Base-by-base conservation (phyloP, 1,140 invertebrate genomes). In the Neodiprion pinetum region DNA sequence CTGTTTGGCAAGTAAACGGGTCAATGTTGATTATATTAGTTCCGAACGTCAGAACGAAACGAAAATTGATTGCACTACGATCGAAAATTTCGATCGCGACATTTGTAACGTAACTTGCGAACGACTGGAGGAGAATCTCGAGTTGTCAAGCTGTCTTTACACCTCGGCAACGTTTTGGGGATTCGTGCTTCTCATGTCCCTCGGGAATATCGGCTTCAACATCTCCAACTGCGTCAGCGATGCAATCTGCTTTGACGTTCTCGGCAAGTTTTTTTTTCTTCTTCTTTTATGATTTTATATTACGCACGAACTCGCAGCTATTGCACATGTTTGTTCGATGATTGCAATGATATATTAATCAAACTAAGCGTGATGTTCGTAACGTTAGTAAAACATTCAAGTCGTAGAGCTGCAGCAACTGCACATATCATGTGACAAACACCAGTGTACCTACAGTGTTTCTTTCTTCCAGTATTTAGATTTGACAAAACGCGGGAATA, bases 221-320 rank as follows among this genome's bases (percentile, higher is more conserved):
- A 93, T 95, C 1, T 90, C 90, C 21, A 95, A 95, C 79, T 94
- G 92, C 72, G 92, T 95, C 47, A 94, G 92, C 50, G 95, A 95
- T 87, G 94, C 94, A 28, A 92, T 95, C 71, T 95, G 94, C 85
- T 96, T 95, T 81, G 94, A 95, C 86, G 88, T 95, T 65, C 90
- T 96, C 66, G 94, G 94, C 93, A 88, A 90, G 84, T 80, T 75
- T 12, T 79, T 53, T 65, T 74, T 78, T 75, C 40, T 40, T 40
- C 2, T 40, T 40, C 28, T 40, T 69, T 74, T 73, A 14, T 73
- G 2, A 2, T 4, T 21, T 49, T 69, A 61, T 67, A 50, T 11
- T 12, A 71, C 23, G 17, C 1, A 74, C 50, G n/a, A 70, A 40
- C 5, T 40, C 28, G 5, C 28, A 40, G 28, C 28, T 40, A 40